These are phyloP conservation scores for Neosilurus mollespiculum DNA, from an alignment of 2,797 vertebrate genomes.

Conservation along the genomic window DNA sequence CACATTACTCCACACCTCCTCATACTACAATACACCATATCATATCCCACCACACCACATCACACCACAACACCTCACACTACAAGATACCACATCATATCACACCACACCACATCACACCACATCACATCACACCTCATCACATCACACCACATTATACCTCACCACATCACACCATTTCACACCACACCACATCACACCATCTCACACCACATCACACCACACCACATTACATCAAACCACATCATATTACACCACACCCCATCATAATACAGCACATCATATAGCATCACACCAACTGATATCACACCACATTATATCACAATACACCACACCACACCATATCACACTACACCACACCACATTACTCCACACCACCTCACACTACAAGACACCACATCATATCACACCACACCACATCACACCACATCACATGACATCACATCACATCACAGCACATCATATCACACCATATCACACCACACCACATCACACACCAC, in stretches of 20 bases:
- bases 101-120: too few relatives aligned
- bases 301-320: too few relatives aligned
- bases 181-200: too few relatives aligned
- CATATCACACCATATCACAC: background rate
- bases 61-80: background rate
- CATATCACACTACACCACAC: background rate
- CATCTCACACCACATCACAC: too few relatives aligned
- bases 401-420: background rate
- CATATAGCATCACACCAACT: too few relatives aligned
- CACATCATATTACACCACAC: too few relatives aligned
- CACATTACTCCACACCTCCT: background rate
- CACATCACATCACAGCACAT: background rate
- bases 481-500: background rate
- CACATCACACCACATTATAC: too few relatives aligned
- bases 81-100: background rate
- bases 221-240: too few relatives aligned
- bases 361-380: fast-evolving
- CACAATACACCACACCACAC: background rate
- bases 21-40: background rate
- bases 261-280: too few relatives aligned
- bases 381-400: background rate
- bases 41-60: background rate
- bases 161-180: background rate
- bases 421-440: background rate
- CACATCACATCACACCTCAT: too few relatives aligned